Evolutionary conservation across 2,113 vertebrate genomes (phyloP).

Genomic region (Sprattus sprattus): DNA sequence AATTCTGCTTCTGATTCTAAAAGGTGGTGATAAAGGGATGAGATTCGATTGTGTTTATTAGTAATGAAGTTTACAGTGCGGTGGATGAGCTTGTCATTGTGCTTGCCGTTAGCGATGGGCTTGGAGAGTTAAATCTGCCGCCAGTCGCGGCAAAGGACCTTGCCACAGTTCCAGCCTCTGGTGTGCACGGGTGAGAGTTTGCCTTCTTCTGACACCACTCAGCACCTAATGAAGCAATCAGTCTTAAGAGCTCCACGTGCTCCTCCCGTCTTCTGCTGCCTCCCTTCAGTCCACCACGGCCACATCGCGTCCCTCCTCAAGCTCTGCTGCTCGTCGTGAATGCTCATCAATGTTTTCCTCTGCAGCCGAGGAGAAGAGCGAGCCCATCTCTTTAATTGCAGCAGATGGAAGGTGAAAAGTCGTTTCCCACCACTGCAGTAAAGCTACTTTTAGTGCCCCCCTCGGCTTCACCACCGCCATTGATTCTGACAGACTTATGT

Average conservation of each 20-base stretch:
- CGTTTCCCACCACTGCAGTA: background rate
- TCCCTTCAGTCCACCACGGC: background rate
- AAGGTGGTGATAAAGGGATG: background rate
- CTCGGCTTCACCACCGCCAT: background rate
- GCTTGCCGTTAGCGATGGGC: background rate
- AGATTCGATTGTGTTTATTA: background rate
- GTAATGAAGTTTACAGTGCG: background rate
- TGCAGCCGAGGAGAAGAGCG: background rate
- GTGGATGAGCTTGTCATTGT: background rate
- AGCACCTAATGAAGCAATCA: background rate
- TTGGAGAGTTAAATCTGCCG: background rate
- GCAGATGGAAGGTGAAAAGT: background rate
- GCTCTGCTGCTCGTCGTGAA: background rate
- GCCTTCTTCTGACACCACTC: background rate
- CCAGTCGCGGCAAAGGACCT: background rate
- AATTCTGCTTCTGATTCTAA: too few relatives aligned
- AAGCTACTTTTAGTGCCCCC: background rate
- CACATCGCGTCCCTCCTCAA: background rate
- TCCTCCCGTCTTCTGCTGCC: background rate
- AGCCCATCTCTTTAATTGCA: background rate
- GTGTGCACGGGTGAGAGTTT: background rate
- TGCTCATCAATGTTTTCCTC: background rate
- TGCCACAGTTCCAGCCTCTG: background rate
- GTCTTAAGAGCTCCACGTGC: background rate
- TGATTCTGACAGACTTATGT: constrained; percentile 1